Conservation (phyloP, 2,888 invertebrate species). For the Amblyjoppa fuscipennis region DNA sequence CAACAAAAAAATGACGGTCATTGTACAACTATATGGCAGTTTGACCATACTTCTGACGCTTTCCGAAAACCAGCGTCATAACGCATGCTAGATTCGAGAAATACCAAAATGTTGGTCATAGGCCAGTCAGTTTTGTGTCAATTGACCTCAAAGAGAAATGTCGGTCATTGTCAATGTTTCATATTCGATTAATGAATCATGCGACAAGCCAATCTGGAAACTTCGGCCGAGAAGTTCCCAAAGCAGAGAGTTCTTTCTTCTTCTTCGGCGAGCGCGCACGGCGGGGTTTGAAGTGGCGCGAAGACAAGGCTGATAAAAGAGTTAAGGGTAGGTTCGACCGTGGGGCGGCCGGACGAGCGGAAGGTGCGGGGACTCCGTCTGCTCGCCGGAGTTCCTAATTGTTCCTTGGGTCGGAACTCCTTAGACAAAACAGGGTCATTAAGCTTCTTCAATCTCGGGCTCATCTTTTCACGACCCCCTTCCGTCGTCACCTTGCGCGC, state of each 20-base stretch:
- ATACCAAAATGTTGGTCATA: no score
- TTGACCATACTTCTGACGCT: no score
- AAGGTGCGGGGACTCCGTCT: background rate
- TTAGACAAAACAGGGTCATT: slow-evolving; percentile 68
- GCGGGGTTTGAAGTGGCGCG: background rate
- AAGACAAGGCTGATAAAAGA: background rate
- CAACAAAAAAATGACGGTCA: no score
- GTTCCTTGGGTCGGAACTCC: slow-evolving; percentile 64
- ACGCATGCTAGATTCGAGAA: no score
- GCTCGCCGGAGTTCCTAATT: slow-evolving; percentile 54
- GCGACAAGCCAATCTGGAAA: background rate
- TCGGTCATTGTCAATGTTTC: background rate
- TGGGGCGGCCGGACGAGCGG: slow-evolving; percentile 30
- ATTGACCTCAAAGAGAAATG: no score
- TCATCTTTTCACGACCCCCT: slow-evolving; percentile 29
- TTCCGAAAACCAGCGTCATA: no score
- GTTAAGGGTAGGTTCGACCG: background rate
- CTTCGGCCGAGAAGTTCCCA: background rate
- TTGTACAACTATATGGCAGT: no score
- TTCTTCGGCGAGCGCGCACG: no score
- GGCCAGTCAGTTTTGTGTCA: no score
- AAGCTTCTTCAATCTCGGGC: slow-evolving; percentile 40
- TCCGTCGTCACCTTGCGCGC: slow-evolving; percentile 8
- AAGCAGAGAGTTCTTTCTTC: background rate
- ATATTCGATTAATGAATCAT: background rate